Evolutionary conservation across 2,797 vertebrate species (phyloP), one percentile per base, ranked within the genome.

Genomic region (Peromyscus melanophrys): DNA sequence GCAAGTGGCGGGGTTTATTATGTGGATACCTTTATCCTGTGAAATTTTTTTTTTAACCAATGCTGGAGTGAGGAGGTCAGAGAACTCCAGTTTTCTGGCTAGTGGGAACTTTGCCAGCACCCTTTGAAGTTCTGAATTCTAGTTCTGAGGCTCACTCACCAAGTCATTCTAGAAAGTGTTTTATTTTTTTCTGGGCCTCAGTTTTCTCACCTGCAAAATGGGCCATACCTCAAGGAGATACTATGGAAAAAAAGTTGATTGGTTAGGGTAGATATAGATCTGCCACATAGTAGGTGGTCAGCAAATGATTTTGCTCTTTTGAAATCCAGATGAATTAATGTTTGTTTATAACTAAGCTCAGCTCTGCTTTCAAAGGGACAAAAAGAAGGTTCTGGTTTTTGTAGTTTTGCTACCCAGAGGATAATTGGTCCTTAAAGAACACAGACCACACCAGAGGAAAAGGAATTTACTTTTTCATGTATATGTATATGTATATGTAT

Each of bases 391-490:
- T 92, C 3, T 37, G 27, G n/a, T 81, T 77, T 89, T 88, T 25
- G 67, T 34, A 81, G 52, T 87, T 89, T 94, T 92, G 25, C 82
- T 67, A 90, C 19, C 10, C n/a, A 80, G 86, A 82, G 3, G 61
- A 80, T 78, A 43, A 90, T 89, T 78, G 95, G 17, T 31, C 11
- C 85, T 90, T 84, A 83, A 95, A 91, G 81, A 94, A 49, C 31
- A 67, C 0, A 6, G 46, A 25, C 25, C 13, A 37, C 34, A 29
- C 34, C 55, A 6, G 46, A 71, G 46, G 3, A 52, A 23, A 52
- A 52, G 23, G 11, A 69, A 86, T 55, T 71, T 71, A 49, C 61
- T 73, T 43, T 40, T 73, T 40, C 11, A 71, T 71, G 34, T n/a
- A 65, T 65, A 63, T 63, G 10, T 65, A 65, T 65, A 65, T 52